Conservation (phyloP, 2,797 vertebrate species). For the Thalassophryne amazonica region DNA sequence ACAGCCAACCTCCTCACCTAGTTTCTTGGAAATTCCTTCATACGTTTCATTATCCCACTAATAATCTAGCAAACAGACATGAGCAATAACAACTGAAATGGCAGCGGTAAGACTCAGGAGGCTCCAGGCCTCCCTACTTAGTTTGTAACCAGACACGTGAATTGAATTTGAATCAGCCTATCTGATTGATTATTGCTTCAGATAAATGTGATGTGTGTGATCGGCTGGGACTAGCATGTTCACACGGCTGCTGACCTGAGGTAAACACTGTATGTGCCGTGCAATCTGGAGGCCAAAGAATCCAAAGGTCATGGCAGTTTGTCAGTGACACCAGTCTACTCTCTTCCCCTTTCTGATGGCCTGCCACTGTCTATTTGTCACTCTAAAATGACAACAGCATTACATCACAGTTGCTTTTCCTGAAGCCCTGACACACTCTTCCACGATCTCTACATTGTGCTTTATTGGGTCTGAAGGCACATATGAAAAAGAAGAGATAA, state of each 20-base stretch:
- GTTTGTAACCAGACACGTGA: conserved; percentile 7
- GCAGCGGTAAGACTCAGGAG: too few species aligned
- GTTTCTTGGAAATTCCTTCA: too few species aligned
- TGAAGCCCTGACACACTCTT: conserved; percentile 62
- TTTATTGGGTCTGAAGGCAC: conserved; percentile 19
- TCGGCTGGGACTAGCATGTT: conserved; percentile 18
- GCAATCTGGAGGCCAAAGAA: conserved; percentile 66
- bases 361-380: conserved; percentile 78
- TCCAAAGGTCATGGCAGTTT: conserved; percentile 72
- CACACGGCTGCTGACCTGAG: conserved; percentile 62
- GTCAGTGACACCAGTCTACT: conserved; percentile 69
- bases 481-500: conserved; percentile 15
- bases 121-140: not conserved
- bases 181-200: conserved; percentile 28
- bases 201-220: conserved; percentile 15
- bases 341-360: conserved; percentile 67
- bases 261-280: conserved; percentile 65
- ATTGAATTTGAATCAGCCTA: conserved; percentile 2
- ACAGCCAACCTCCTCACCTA: too few species aligned
- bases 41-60: too few species aligned
- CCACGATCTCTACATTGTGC: conserved; percentile 45
- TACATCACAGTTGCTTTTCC: conserved; percentile 70
- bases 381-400: conserved; percentile 75
- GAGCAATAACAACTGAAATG: too few species aligned
- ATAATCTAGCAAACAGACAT: too few species aligned